phyloP scores from a whole-genome alignment of 2,797 vertebrate genomes.

The Artibeus jamaicensis region DNA sequence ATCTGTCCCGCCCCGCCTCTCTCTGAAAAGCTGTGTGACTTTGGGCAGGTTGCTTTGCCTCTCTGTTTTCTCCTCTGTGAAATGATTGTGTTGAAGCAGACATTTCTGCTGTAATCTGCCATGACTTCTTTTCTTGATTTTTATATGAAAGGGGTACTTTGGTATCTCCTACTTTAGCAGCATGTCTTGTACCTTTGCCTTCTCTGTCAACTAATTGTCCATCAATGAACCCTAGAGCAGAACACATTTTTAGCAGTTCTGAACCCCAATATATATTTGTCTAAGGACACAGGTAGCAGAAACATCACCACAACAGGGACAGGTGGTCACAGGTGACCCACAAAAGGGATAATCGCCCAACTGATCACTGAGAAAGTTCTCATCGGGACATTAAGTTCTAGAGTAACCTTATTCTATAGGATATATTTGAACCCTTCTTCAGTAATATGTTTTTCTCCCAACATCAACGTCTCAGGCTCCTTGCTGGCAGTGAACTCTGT shows the following conservation, averaged over 20 bases:
- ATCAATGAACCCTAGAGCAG: constrained; percentile 3
- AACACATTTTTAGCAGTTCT: not conserved
- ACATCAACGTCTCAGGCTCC: not conserved
- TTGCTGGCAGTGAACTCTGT: not conserved
- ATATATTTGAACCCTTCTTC: not conserved
- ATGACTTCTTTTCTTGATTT: not conserved
- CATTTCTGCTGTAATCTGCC: not conserved
- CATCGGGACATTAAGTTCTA: not conserved
- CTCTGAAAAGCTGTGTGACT: not conserved
- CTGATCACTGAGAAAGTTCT: not conserved
- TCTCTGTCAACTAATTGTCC: not conserved
- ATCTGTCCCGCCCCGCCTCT: not conserved
- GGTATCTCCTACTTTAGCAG: not conserved
- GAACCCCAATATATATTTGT: not conserved
- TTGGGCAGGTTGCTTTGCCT: not conserved
- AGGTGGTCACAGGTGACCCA: not conserved
- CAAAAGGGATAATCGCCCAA: not conserved
- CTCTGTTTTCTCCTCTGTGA: constrained; percentile 23
- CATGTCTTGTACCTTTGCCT: not conserved
- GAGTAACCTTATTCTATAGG: not conserved
- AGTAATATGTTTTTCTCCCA: not conserved
- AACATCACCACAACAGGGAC: not conserved
- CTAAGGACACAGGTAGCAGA: not conserved
- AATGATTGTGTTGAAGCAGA: not conserved
- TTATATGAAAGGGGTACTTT: not conserved